Conservation (phyloP, 2,797 vertebrate genomes). For the Falco concolor region DNA sequence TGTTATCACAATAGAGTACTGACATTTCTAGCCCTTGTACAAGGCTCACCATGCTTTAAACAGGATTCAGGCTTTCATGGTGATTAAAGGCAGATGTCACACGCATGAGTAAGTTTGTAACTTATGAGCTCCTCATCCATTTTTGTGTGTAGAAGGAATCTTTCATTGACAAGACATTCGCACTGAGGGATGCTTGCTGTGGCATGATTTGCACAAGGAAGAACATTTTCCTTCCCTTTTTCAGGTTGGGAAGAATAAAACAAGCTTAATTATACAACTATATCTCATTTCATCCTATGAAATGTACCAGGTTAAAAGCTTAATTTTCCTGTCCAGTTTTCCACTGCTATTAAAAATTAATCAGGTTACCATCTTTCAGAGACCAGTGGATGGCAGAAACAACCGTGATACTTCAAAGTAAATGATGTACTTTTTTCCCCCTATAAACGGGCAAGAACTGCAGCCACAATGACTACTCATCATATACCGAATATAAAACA, state of each 20-base stretch:
- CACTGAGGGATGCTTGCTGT: background rate
- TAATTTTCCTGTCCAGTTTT: background rate
- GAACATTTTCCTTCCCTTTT: background rate
- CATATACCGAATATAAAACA: background rate
- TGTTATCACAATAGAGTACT: constrained; percentile 43
- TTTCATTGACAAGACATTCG: background rate
- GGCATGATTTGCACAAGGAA: background rate
- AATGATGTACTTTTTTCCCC: background rate
- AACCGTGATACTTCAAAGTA: background rate
- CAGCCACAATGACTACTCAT: background rate
- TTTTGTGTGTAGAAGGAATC: background rate
- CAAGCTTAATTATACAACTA: background rate
- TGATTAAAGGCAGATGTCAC: constrained; percentile 54
- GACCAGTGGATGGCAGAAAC: background rate
- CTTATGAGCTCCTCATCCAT: background rate
- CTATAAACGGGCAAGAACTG: background rate
- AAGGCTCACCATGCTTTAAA: background rate
- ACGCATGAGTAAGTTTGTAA: background rate
- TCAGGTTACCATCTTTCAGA: background rate
- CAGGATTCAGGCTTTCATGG: background rate
- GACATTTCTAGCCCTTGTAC: constrained; percentile 33
- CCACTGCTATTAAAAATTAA: background rate
- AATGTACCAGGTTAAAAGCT: background rate
- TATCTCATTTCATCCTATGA: background rate
- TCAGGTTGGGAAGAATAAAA: background rate